A percentile compares a stretch with the other conserved stretches of the same genome.
These are phyloP conservation scores for Cerastis leucographa DNA, from an alignment of 2,888 invertebrate genomes.

Conservation along the genomic window DNA sequence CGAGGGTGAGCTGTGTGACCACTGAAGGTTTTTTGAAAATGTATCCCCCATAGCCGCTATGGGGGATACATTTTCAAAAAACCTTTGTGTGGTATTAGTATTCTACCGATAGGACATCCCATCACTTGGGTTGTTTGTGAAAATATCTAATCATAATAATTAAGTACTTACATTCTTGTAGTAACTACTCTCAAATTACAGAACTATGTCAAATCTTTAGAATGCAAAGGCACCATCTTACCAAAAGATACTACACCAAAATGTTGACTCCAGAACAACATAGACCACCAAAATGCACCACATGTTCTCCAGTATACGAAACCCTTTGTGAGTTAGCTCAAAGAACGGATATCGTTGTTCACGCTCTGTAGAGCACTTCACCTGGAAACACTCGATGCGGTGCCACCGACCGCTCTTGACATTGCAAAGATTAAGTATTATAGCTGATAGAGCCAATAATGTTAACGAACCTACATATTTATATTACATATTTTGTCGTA, in stretches of 20 bases:
- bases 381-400: conserved; percentile 57
- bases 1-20: too few species aligned
- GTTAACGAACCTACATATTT: background rate
- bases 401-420: conserved; percentile 66
- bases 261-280: background rate
- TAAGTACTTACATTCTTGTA: too few species aligned
- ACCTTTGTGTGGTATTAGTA: too few species aligned
- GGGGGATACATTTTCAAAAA: too few species aligned
- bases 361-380: conserved; percentile 56
- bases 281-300: conserved; percentile 6
- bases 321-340: conserved; percentile 58
- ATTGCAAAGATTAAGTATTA: conserved; percentile 61
- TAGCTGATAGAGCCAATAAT: conserved; percentile 15
- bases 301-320: conserved; percentile 22
- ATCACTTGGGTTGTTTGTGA: background rate
- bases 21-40: too few species aligned
- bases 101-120: background rate
- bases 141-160: background rate
- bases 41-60: too few species aligned
- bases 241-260: background rate
- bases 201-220: background rate
- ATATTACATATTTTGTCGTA: background rate
- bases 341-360: conserved; percentile 54
- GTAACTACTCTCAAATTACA: background rate
- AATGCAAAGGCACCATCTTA: background rate